These are phyloP conservation scores for Mastigias papua DNA, from an alignment of 30 jellyfish, hydroid and myxozoan species.

Conservation along the genomic window DNA sequence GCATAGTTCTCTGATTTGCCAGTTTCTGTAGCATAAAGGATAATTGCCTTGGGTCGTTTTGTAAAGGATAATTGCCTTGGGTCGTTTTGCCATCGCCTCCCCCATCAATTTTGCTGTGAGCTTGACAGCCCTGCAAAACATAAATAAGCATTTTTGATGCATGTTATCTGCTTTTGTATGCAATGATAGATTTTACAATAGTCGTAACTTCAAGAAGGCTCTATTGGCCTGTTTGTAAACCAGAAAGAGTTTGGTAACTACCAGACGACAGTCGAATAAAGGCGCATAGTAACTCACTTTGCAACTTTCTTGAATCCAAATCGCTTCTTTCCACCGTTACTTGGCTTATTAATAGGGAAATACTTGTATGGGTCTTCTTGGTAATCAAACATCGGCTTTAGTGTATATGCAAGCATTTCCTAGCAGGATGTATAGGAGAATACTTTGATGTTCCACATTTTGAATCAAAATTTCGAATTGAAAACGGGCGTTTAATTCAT, in stretches of 20 bases:
- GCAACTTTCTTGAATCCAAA: constrained; percentile 87
- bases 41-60: too few species aligned
- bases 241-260: too few species aligned
- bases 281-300: constrained; percentile 56
- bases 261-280: too few species aligned
- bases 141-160: neutral
- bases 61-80: too few species aligned
- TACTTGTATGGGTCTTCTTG: constrained; percentile 90
- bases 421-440: too few species aligned
- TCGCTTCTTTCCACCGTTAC: constrained; percentile 49
- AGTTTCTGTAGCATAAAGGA: constrained; percentile 94
- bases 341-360: constrained; percentile 50
- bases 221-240: too few species aligned
- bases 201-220: too few species aligned
- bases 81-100: constrained; percentile 89
- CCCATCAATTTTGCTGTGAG: constrained; percentile 85
- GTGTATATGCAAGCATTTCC: constrained; percentile 90
- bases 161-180: neutral
- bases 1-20: constrained; percentile 90
- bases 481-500: too few species aligned
- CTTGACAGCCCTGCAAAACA: constrained; percentile 83
- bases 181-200: neutral
- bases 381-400: constrained; percentile 92
- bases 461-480: too few species aligned
- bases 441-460: too few species aligned